Base-by-base conservation (phyloP, 1,140 invertebrate genomes). In the Orius insidiosus region DNA sequence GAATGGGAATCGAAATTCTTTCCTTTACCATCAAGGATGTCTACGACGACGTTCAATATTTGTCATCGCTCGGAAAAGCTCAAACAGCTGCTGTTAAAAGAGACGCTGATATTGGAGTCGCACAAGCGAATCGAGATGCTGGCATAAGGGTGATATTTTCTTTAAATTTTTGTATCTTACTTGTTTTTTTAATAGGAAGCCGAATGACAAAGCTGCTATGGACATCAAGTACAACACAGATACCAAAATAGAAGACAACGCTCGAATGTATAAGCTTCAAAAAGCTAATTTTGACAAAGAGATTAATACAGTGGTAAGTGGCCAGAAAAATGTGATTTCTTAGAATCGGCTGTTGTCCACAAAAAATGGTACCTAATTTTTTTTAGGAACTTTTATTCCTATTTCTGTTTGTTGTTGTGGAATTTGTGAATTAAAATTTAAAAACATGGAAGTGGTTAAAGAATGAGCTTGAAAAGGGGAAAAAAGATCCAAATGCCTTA, bases 21-120 rank as follows among this genome's bases (percentile, higher is more conserved):
- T 93, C 87, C 34, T 97, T 97, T 63, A 96, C 90, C 50, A 96
- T 97, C 69, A 95, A 94, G 68, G 92, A 97, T 66, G 87, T 96
- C 42, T 89, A 80, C 68, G 93, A 97, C 66, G 75, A 90, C 60
- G 92, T 96, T 37, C 85, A 95, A 63, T 96, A 97, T 64, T 64
- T 97, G 57, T 75, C 84, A 47, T 96, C 92, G 30, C 66, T 96
- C 55, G 92, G 92, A 43, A 87, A 90, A 67, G 80, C 90, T 13
- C 86, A 93, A 67, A 95, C 88, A 19, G 92, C 93, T 19, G 80
- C 76, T 53, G 92, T 96, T 6, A 95, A 95, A 66, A 70, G 90
- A 53, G 92, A 96, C 61, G 92, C 92, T 6, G 87, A 93, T 58
- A 78, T 94, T 33, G 90, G 90, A 35, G 90, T 96, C 7, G 90